Conservation (phyloP, 2,888 invertebrate genomes). For the Stenolophus ochropezus region DNA sequence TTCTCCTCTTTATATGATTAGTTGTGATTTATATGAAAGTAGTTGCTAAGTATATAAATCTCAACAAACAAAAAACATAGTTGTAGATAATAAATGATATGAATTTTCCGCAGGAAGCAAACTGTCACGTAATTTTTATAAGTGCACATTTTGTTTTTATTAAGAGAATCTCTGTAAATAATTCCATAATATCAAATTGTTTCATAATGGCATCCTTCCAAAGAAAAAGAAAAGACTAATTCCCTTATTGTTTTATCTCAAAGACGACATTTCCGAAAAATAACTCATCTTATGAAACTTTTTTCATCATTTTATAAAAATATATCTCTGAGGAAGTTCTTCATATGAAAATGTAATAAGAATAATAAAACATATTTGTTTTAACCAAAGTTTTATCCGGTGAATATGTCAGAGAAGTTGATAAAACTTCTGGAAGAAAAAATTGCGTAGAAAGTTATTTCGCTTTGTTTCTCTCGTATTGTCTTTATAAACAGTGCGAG, state of each 20-base stretch:
- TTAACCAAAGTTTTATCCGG: constrained; percentile 3
- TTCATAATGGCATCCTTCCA: background rate
- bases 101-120: too few relatives aligned
- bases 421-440: constrained; percentile 5
- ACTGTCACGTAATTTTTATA: too few relatives aligned
- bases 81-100: too few relatives aligned
- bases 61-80: too few relatives aligned
- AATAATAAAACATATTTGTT: constrained; percentile 35
- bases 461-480: constrained; percentile 13
- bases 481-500: constrained; percentile 26
- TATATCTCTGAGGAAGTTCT: background rate
- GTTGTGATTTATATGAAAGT: too few relatives aligned
- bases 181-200: background rate
- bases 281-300: background rate
- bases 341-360: constrained; percentile 31
- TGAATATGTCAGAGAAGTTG: constrained; percentile 27
- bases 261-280: constrained; percentile 8
- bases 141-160: background rate
- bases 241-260: background rate
- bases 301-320: constrained; percentile 22
- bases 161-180: too few relatives aligned
- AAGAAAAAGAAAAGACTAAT: background rate
- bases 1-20: too few relatives aligned
- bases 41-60: too few relatives aligned
- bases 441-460: background rate